Base-by-base conservation (phyloP, 2,888 invertebrate species). In the Kuschelorhynchus macadamiae region DNA sequence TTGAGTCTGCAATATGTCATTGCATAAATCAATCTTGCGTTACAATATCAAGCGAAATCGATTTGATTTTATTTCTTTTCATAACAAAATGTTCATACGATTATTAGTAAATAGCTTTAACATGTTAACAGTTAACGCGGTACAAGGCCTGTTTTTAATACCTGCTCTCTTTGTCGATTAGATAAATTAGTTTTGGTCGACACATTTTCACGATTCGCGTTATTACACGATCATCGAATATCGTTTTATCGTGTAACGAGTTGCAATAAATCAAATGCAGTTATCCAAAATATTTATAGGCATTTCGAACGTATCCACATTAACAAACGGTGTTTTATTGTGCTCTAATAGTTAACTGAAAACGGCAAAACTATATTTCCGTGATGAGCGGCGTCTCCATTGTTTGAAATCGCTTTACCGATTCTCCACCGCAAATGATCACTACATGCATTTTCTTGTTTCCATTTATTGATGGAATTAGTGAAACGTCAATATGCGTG, bases 311-410 rank as follows among this genome's bases (percentile, higher is more conserved):
- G 9, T 4, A 30, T 9, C 4, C 30, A 52, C 33, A 33, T 36
- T 36, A 36, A 39, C 2, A 8, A 20, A n/a, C n/a, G n/a, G n/a
- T 52, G 52, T 21, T 52, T 52, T 39, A 39, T 52, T 52, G 52
- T 39, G 32, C 16, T 14, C 12, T n/a, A 25, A 11, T 56, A 30
- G 56, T 11, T 49, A 47, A 59, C 39, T 25, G 36, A 46, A 59
- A 59, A 47, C 36, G 32, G 39, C 39, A 44, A 49, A 39, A 39
- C 39, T 59, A 49, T 47, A 39, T 59, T 49, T 49, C 39, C 17
- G 47, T 52, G 18, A 11, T 20, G 14, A 4, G 9, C 30, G 30
- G 30, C 39, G 36, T 52, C 36, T 52, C 33, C 57, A 59, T 59
- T 59, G 49, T 59, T 46, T 39, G 20, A 47, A 7, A 39, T 17